A percentile compares a stretch with the other conserved stretches of the same genome.
phyloP scores from a whole-genome alignment of 2,113 vertebrate genomes.

The Orthonyx spaldingii region DNA sequence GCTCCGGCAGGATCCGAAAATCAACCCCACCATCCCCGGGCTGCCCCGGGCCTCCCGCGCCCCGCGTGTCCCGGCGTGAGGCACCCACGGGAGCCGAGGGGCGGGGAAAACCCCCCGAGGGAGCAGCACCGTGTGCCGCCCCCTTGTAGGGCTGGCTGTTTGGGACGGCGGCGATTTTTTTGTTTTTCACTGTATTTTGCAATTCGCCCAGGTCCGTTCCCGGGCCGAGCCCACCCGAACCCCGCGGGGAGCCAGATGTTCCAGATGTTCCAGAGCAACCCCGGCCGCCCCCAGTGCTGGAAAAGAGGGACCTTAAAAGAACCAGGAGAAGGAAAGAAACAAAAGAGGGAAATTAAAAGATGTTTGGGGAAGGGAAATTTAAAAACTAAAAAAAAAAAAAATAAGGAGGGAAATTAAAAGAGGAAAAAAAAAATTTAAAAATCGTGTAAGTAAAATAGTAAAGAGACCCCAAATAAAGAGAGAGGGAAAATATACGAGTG shows the following conservation, averaged over 20 bases:
- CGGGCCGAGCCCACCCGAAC: neutral
- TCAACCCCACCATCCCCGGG: neutral
- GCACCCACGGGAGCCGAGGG: neutral
- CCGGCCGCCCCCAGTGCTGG: neutral
- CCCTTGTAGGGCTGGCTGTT: fast-evolving
- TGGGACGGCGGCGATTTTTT: neutral
- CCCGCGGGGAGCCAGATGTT: neutral
- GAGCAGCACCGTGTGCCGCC: neutral
- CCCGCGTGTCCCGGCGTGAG: neutral
- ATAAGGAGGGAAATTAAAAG: neutral
- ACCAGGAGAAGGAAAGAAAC: neutral
- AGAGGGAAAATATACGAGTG: neutral
- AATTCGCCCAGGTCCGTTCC: neutral
- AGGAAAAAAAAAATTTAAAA: neutral
- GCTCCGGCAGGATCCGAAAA: neutral
- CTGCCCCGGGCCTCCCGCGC: no score
- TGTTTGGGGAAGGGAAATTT: neutral
- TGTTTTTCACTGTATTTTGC: neutral
- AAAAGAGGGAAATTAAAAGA: neutral
- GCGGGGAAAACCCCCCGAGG: neutral
- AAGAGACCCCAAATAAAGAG: neutral
- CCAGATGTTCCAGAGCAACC: neutral
- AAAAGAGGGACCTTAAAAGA: neutral
- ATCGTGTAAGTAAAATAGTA: neutral
- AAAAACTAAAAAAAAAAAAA: no score